Percentiles rank a stretch among this genome's conserved stretches.
Evolutionary conservation across 2,797 vertebrate genomes (phyloP).

Genomic region (Platalea minor): DNA sequence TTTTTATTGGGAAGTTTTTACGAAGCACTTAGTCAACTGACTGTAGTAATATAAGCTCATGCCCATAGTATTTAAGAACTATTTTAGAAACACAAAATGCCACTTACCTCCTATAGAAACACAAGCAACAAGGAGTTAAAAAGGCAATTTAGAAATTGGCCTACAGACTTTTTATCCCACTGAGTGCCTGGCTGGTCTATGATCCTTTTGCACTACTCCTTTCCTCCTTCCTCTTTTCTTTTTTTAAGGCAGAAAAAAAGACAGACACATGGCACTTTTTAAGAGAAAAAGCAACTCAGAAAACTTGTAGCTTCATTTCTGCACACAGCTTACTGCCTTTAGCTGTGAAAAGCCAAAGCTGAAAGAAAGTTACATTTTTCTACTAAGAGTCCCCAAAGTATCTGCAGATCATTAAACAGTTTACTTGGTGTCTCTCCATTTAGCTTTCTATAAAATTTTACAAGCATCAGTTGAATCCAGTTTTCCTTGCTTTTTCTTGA

Average conservation of each 20-base stretch:
- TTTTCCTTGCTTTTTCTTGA: not conserved
- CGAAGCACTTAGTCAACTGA: not conserved
- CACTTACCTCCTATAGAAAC: not conserved
- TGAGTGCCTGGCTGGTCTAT: not conserved
- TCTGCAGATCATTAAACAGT: constrained; percentile 13
- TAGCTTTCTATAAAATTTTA: not conserved
- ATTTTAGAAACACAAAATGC: not conserved
- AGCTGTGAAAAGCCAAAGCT: constrained; percentile 42
- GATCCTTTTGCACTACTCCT: not conserved
- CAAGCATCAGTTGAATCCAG: not conserved
- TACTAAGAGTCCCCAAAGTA: not conserved
- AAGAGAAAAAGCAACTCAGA: constrained; percentile 44
- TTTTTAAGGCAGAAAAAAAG: constrained; percentile 8
- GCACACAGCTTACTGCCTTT: constrained; percentile 23
- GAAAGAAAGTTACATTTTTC: not conserved
- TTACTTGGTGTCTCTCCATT: not conserved
- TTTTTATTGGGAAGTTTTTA: not conserved
- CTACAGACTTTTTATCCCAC: not conserved
- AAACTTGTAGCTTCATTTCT: constrained; percentile 12
- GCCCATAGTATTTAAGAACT: not conserved
- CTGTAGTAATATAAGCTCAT: not conserved
- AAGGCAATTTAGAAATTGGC: not conserved
- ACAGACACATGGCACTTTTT: constrained; percentile 7
- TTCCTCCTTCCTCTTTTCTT: not conserved
- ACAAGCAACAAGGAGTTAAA: not conserved